Base-by-base conservation (phyloP, 2,888 invertebrate genomes). In the Caenorhabditis macrosperma region DNA sequence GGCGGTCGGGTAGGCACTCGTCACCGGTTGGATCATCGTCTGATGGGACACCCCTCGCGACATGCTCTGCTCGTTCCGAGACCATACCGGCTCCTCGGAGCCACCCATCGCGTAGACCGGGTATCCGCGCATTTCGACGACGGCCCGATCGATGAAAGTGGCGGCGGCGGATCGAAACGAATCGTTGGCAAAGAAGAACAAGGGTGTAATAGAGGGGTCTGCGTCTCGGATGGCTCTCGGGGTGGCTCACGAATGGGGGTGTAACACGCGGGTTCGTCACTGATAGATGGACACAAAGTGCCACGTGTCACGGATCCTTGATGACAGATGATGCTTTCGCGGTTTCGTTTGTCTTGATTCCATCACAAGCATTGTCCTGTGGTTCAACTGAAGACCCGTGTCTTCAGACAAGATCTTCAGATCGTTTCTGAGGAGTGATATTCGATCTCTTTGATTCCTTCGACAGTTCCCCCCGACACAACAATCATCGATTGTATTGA, bases 41-140 rank as follows among this genome's bases (percentile, higher is more conserved):
- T 75, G 79, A 48, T 79, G 79, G 20, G 79, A 79, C 0, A 69
- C 74, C 0, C 78, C 78, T 30, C 78, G 50, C 12, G 69, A 69
- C 35, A 81, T 46, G 26, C 61, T 52, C 50, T 63, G 63, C 30
- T 76, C 81, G 59, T 81, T 81, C 55, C 82, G 52, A n/a, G 84
- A 81, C 84, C 84, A 84, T 38, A 84, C 84, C n/a, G 84, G 79
- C 44, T 84, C 84, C 55, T 84, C 84, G 20, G 68, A 30, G 17
- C 57, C 52, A 9, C 75, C 69, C 79, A 84, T 77, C n/a, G 82
- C 82, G 44, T 84, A 84, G 26, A 84, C 79, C 20, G 84, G 84
- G 59, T 84, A 84, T 2, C 82, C 77, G 38, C 82, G 76, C 84
- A 84, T 84, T 72, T 68, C 52, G 59, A 72, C 63, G 35, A 26